A percentile compares a stretch with the other conserved stretches of the same genome.
phyloP scores from a whole-genome alignment of 2,113 vertebrate species.

The Dissostichus mawsoni region DNA sequence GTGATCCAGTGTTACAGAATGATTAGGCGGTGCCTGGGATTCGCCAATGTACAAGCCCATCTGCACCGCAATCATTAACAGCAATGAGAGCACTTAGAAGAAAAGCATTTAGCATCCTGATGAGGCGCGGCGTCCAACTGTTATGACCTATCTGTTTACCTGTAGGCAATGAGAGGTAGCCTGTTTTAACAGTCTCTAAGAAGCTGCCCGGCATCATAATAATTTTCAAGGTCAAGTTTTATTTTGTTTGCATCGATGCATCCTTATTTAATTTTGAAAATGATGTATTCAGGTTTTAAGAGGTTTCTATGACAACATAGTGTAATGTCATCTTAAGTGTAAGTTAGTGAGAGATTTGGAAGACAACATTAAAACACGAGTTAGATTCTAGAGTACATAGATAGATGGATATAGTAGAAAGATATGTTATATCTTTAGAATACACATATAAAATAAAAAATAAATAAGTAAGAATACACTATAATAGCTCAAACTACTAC shows the following conservation, averaged over 20 bases:
- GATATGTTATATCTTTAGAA: no score
- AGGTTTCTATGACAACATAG: slow-evolving; percentile 27
- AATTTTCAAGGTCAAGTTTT: slow-evolving; percentile 25
- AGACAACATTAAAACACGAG: not conserved
- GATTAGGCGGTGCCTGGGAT: slow-evolving; percentile 48
- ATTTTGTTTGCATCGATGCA: not conserved
- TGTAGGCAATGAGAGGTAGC: slow-evolving; percentile 21
- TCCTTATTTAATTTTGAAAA: not conserved
- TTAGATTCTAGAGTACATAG: no score
- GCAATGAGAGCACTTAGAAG: slow-evolving; percentile 51
- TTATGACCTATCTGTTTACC: slow-evolving; percentile 47
- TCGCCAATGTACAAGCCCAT: slow-evolving; percentile 7
- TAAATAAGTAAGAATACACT: no score
- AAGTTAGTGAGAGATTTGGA: slow-evolving; percentile 9
- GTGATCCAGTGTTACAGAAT: slow-evolving; percentile 35
- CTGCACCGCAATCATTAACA: slow-evolving; percentile 38
- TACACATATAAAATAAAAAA: no score
- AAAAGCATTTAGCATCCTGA: slow-evolving; percentile 43
- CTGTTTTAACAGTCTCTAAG: not conserved
- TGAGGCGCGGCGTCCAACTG: slow-evolving; percentile 14
- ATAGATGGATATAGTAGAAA: no score
- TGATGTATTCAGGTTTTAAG: not conserved
- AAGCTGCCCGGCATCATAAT: not conserved
- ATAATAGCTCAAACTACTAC: no score
- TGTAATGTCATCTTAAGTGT: not conserved